These are phyloP conservation scores for Pantherophis alleghaniensis DNA, from an alignment of 2,797 vertebrate genomes.

Conservation along the genomic window DNA sequence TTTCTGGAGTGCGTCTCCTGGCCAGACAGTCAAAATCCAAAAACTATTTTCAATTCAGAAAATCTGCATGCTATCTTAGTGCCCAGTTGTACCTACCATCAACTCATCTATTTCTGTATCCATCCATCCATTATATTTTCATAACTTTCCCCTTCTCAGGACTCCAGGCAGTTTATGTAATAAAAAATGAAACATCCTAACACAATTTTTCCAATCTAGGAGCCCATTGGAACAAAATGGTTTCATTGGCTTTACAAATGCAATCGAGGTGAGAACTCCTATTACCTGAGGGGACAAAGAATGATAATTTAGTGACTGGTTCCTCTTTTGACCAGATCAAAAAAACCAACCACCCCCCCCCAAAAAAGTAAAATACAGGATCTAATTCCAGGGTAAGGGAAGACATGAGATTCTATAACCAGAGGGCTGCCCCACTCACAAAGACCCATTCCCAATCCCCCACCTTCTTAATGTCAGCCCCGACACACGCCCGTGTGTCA, in stretches of 20 bases:
- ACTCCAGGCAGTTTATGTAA: not conserved
- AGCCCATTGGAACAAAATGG: not conserved
- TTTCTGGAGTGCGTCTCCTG: not conserved
- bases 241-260: not conserved
- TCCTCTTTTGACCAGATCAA: not conserved
- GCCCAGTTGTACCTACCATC: not conserved
- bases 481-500: too few species aligned
- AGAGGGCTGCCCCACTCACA: too few species aligned
- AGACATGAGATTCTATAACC: too few species aligned
- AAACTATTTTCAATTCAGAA: not conserved
- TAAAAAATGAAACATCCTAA: not conserved
- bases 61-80: not conserved
- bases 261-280: not conserved
- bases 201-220: not conserved
- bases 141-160: not conserved
- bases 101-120: not conserved
- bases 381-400: not conserved
- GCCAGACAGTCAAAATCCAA: not conserved
- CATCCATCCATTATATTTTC: not conserved
- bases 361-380: not conserved
- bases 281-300: not conserved
- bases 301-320: not conserved
- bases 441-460: too few species aligned
- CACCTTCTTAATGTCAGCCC: too few species aligned
- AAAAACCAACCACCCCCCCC: too few species aligned